These are phyloP conservation scores for Octomys mimax DNA, from an alignment of 2,797 vertebrate genomes.

Conservation along the genomic window DNA sequence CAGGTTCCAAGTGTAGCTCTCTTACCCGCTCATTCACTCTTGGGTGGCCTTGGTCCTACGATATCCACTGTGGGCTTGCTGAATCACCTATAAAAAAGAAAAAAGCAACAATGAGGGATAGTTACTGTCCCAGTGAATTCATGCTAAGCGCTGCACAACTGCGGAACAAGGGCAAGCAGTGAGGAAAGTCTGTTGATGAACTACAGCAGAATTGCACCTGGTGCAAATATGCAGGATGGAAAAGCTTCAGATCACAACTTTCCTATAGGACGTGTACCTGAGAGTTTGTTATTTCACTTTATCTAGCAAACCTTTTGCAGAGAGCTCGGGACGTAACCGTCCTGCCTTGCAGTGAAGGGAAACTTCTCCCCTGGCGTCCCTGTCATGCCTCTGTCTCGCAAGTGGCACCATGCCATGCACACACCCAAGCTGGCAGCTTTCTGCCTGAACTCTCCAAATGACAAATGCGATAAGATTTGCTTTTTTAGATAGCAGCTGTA, in stretches of 20 bases:
- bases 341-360: conserved; percentile 67
- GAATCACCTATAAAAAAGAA: not conserved
- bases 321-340: conserved; percentile 22
- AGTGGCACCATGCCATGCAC: conserved; percentile 61
- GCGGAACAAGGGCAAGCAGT: not conserved
- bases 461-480: conserved; percentile 73
- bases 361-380: not conserved
- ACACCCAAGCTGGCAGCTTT: conserved; percentile 74
- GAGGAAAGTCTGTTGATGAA: not conserved
- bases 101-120: not conserved
- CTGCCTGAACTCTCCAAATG: conserved; percentile 74
- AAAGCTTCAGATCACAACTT: not conserved
- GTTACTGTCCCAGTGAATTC: not conserved
- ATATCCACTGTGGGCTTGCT: not conserved
- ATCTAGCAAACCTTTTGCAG: conserved; percentile 42
- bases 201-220: not conserved
- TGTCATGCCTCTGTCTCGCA: not conserved
- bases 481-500: conserved; percentile 77
- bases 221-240: not conserved
- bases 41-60: not conserved
- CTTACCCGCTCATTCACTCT: not conserved
- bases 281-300: conserved; percentile 58
- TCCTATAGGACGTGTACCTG: not conserved
- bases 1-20: not conserved
- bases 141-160: not conserved